Percentiles rank a stretch among this genome's conserved stretches.
phyloP scores from a whole-genome alignment of 2,888 invertebrate genomes.

The Callinectes sapidus region DNA sequence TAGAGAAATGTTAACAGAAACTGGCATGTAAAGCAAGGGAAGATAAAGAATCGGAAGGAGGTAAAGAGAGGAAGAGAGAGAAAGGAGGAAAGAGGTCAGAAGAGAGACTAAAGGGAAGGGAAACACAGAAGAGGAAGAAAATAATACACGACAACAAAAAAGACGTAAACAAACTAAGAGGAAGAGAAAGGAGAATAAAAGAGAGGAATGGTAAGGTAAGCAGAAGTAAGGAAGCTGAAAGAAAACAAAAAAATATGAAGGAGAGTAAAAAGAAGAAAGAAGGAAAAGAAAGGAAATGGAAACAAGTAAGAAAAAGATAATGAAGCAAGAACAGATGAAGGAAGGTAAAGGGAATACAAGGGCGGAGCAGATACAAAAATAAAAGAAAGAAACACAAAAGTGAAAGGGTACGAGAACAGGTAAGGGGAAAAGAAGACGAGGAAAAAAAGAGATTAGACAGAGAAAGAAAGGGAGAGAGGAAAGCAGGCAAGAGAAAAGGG shows the following conservation, averaged over 20 bases:
- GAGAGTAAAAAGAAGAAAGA: background rate
- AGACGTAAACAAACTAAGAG: background rate
- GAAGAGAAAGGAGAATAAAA: background rate
- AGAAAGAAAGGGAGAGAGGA: background rate
- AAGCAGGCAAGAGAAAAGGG: background rate
- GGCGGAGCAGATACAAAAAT: too few relatives aligned
- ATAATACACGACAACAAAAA: too few relatives aligned
- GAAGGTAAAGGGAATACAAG: background rate
- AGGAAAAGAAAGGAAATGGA: background rate
- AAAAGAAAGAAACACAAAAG: background rate
- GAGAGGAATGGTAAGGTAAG: background rate
- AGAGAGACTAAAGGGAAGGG: background rate
- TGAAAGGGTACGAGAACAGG: background rate
- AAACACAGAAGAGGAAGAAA: background rate
- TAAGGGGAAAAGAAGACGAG: too few relatives aligned
- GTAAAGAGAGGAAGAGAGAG: background rate
- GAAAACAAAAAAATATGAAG: too few relatives aligned
- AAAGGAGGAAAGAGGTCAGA: background rate
- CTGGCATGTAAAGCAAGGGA: background rate
- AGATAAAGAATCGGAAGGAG: background rate
- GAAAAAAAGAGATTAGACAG: background rate
- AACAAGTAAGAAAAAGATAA: background rate
- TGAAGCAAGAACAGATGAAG: too few relatives aligned
- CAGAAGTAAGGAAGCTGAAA: background rate
- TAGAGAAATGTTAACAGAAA: background rate